These are phyloP conservation scores for Drosophila ezoana DNA, from an alignment of 2,888 invertebrate species.

Conservation along the genomic window DNA sequence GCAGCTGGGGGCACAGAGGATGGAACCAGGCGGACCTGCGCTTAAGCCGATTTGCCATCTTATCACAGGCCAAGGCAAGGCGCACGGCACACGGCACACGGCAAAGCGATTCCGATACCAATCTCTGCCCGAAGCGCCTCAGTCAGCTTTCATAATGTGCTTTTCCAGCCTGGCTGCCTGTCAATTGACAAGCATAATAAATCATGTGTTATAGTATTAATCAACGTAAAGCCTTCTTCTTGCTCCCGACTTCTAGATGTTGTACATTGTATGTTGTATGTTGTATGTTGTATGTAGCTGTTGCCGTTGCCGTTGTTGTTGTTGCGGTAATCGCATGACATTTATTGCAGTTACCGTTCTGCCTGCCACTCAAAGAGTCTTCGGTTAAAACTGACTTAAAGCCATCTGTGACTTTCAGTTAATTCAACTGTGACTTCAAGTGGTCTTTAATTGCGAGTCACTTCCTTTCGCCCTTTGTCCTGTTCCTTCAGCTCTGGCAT, in stretches of 20 bases:
- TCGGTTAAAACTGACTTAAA: slow-evolving; percentile 59
- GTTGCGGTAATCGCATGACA: slow-evolving; percentile 73
- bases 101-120: slow-evolving; percentile 54
- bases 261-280: slow-evolving; percentile 2
- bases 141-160: slow-evolving; percentile 73
- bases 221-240: slow-evolving; percentile 65
- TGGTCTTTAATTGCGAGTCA: slow-evolving; percentile 60
- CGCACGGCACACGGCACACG: slow-evolving; percentile 15
- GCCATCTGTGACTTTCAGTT: slow-evolving; percentile 7
- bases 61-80: slow-evolving; percentile 59
- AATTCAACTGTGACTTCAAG: slow-evolving; percentile 31
- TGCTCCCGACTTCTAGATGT: slow-evolving; percentile 28
- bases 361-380: slow-evolving; percentile 32
- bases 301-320: slow-evolving; percentile 38
- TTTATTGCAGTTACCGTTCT: slow-evolving; percentile 68
- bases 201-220: slow-evolving; percentile 79
- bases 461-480: slow-evolving; percentile 24
- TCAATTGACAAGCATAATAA: slow-evolving; percentile 78
- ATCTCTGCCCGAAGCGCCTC: slow-evolving; percentile 62
- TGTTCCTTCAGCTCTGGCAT: slow-evolving; percentile 20
- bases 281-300: slow-evolving; percentile 28
- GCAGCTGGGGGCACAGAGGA: not conserved
- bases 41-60: slow-evolving; percentile 79
- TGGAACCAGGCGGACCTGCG: slow-evolving; percentile 19
- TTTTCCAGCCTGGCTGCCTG: slow-evolving; percentile 50